Conservation (phyloP, 2,888 invertebrate species). For the Limulus polyphemus region DNA sequence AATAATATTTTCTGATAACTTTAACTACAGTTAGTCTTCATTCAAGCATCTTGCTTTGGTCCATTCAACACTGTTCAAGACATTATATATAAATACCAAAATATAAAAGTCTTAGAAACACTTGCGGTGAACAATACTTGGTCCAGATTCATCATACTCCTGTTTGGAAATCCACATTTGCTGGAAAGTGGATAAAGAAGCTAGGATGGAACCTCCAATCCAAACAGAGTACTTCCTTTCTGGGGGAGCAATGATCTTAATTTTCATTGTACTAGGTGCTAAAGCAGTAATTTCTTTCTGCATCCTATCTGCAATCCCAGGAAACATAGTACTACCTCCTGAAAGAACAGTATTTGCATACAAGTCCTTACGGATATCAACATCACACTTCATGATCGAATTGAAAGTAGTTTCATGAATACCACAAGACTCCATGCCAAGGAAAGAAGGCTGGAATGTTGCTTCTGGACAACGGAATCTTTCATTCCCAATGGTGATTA, state of each 20-base stretch:
- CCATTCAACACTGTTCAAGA: no score
- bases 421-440: conserved; percentile 72
- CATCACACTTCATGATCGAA: conserved; percentile 90
- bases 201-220: conserved; percentile 95
- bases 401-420: conserved; percentile 43
- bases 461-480: conserved; percentile 79
- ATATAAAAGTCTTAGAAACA: conserved; percentile 62
- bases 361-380: conserved; percentile 59
- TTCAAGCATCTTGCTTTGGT: no score
- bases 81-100: neutral
- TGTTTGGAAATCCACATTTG: conserved; percentile 95
- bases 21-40: no score
- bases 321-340: conserved; percentile 92
- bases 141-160: conserved; percentile 92
- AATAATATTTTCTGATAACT: no score
- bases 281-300: conserved; percentile 91
- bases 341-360: conserved; percentile 48
- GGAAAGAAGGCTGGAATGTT: conserved; percentile 76
- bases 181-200: conserved; percentile 75
- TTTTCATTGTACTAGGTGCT: conserved; percentile 50
- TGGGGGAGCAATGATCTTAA: conserved; percentile 70
- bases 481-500: conserved; percentile 64
- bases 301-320: conserved; percentile 92
- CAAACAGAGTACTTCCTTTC: conserved; percentile 95
- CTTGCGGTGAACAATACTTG: conserved; percentile 90